These are phyloP conservation scores for Limenitis arthemis DNA, from an alignment of 2,888 invertebrate species.

Conservation along the genomic window DNA sequence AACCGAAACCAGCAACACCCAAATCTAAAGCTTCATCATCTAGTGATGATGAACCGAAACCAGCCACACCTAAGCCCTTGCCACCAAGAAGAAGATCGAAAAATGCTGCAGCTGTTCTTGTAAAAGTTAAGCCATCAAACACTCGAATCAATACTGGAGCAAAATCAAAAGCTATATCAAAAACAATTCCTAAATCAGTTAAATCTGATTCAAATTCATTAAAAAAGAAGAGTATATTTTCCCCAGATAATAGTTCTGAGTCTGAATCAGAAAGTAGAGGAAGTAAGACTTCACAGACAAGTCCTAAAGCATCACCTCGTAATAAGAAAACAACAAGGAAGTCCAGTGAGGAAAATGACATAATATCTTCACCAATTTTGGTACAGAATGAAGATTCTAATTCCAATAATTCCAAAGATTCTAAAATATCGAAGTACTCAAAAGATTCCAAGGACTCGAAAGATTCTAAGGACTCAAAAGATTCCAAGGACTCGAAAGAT, in stretches of 20 bases:
- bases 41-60: conserved; percentile 74
- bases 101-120: conserved; percentile 73
- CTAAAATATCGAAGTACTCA: neutral
- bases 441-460: neutral
- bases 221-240: conserved; percentile 86
- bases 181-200: conserved; percentile 49
- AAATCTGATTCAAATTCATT: conserved; percentile 38
- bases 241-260: conserved; percentile 79
- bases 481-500: neutral
- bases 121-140: conserved; percentile 61
- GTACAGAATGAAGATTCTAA: conserved; percentile 50
- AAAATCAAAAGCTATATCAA: conserved; percentile 53
- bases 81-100: conserved; percentile 71
- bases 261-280: conserved; percentile 55
- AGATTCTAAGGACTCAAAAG: neutral
- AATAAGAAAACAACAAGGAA: conserved; percentile 49
- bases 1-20: conserved; percentile 46
- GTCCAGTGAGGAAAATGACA: conserved; percentile 54
- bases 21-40: conserved; percentile 68
- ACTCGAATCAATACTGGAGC: conserved; percentile 48
- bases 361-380: conserved; percentile 34
- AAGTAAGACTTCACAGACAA: conserved; percentile 37
- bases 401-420: conserved; percentile 28
- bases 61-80: conserved; percentile 45
- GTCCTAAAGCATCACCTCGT: conserved; percentile 45